phyloP scores from a whole-genome alignment of 2,797 vertebrate genomes.

The Macrochelys suwanniensis region DNA sequence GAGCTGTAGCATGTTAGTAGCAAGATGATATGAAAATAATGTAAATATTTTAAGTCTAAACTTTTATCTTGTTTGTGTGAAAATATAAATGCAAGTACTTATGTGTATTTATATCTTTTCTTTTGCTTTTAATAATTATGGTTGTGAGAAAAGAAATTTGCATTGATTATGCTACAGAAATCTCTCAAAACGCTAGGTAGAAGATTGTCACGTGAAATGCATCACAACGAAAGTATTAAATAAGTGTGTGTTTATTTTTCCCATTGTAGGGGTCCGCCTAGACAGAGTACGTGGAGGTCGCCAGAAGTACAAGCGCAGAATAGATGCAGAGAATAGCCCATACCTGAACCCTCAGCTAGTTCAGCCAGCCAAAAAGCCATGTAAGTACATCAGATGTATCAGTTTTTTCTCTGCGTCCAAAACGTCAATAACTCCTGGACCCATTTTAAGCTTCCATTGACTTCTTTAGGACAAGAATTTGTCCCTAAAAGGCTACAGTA shows the following conservation, averaged over 20 bases:
- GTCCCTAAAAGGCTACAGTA: not conserved
- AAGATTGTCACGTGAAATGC: slow-evolving; percentile 16
- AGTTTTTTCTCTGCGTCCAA: not conserved
- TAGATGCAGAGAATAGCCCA: slow-evolving; percentile 99
- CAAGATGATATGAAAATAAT: not conserved
- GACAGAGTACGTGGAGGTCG: slow-evolving; percentile 98
- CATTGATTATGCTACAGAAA: slow-evolving; percentile 22
- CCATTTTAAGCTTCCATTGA: not conserved
- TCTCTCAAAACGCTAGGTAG: not conserved
- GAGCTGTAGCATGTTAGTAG: not conserved
- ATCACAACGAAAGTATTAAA: slow-evolving; percentile 33
- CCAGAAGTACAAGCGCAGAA: slow-evolving; percentile 99
- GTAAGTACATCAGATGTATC: slow-evolving; percentile 84
- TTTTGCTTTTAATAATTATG: slow-evolving; percentile 25
- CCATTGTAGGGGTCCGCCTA: slow-evolving; percentile 91
- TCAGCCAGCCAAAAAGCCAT: slow-evolving; percentile 99
- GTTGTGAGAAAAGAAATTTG: slow-evolving; percentile 21
- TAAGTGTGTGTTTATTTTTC: slow-evolving; percentile 63
- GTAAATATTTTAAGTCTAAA: slow-evolving; percentile 4
- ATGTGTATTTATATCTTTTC: not conserved
- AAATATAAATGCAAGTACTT: not conserved
- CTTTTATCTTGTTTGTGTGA: not conserved
- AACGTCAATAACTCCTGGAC: not conserved
- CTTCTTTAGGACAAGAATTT: not conserved
- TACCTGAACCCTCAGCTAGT: slow-evolving; percentile 99